Conservation (phyloP, 2,113 vertebrate species). For the Peromyscus polionotus region DNA sequence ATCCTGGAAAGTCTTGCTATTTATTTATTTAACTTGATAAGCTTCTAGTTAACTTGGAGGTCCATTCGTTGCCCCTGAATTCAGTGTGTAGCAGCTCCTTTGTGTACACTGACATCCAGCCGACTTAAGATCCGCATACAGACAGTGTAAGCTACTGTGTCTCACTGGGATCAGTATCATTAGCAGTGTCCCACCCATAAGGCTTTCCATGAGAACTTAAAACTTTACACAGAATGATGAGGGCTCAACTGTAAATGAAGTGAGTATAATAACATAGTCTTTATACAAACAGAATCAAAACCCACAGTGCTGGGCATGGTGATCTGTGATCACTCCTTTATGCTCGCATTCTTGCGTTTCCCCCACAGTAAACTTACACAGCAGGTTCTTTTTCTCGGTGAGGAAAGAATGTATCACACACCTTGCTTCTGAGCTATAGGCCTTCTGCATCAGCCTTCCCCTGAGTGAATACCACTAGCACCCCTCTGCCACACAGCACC, state of each 20-base stretch:
- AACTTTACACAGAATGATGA: background rate
- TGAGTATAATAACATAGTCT: background rate
- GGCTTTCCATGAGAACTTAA: constrained; percentile 29
- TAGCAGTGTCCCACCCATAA: background rate
- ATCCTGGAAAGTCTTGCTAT: background rate
- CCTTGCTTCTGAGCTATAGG: background rate
- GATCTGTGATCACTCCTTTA: background rate
- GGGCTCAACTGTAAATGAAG: background rate
- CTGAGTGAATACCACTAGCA: background rate
- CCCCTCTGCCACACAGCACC: no score
- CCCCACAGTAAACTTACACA: background rate
- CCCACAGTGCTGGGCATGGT: background rate
- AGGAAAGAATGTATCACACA: background rate
- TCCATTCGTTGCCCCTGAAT: constrained; percentile 6
- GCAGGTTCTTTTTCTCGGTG: background rate
- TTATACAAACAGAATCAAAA: background rate
- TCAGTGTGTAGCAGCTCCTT: constrained; percentile 1
- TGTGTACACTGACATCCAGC: background rate
- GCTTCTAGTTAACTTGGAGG: background rate
- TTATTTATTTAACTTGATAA: constrained; percentile 4
- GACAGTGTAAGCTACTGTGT: background rate
- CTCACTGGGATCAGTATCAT: background rate
- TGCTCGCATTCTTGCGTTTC: background rate
- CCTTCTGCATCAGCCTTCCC: background rate
- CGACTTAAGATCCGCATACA: background rate